These are phyloP conservation scores for Icerya purchasi DNA, from an alignment of 2,888 invertebrate species.

Conservation along the genomic window DNA sequence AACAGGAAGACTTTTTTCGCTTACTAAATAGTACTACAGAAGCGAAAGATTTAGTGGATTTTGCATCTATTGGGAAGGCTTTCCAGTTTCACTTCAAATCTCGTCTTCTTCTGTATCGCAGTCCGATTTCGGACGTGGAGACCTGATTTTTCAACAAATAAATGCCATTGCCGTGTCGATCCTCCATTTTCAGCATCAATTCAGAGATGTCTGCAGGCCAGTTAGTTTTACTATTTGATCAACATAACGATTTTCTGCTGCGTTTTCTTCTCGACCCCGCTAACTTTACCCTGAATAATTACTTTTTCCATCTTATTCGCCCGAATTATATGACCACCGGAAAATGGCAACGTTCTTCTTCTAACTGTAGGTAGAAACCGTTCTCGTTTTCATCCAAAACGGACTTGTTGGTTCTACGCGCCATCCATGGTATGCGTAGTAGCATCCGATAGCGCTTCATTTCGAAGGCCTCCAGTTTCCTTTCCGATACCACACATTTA, in stretches of 20 bases:
- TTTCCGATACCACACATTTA: no score
- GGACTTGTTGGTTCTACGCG: not conserved
- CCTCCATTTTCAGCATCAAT: not conserved
- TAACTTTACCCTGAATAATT: not conserved
- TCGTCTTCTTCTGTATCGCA: not conserved
- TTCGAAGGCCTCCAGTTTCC: no score
- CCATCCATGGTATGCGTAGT: no score
- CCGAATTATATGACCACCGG: not conserved
- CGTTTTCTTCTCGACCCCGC: no score
- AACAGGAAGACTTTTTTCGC: no score
- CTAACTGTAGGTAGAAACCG: not conserved
- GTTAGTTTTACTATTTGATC: not conserved
- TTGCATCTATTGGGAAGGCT: no score
- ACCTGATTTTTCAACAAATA: not conserved
- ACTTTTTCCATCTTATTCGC: not conserved
- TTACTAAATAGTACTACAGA: no score
- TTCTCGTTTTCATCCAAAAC: not conserved
- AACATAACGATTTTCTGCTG: no score
- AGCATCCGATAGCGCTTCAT: no score
- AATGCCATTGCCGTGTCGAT: not conserved
- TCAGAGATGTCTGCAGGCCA: not conserved
- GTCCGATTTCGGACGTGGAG: not conserved
- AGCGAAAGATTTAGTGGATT: no score
- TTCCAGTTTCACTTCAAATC: no score
- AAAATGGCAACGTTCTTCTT: not conserved